Base-by-base conservation (phyloP, 2,797 vertebrate species). In the Eupleurogrammus muticus region DNA sequence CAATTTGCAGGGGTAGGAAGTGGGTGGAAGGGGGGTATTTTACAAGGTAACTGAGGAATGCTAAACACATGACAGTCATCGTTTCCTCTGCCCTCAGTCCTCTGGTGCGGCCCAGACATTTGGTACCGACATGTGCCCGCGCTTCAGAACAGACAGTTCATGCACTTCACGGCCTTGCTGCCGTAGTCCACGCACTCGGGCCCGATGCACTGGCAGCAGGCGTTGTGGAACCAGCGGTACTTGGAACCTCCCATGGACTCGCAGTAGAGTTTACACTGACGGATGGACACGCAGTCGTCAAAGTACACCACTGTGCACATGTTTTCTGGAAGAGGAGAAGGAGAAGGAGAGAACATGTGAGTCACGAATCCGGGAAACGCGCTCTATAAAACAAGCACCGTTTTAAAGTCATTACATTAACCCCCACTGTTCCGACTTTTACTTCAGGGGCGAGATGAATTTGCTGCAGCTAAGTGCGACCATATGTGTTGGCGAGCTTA, bases 281-380 rank as follows among this genome's bases (percentile, higher is more conserved):
- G 96, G 87, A 99, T 98, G 52, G 98, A 99, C 93, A 99, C 96
- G 83, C 98, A 99, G 93, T 99, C 98, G 47, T 99, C 97, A 70
- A 99, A 98, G 89, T 99, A 99, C 70, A 98, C 98, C 93, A 99
- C 98, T 0, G 97, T 99, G 88, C 98, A 99, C 95, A 97, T 95
- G 92, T 95, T 96, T 61, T 98, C 97, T 98, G 91, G 9, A 77
- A 69, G 2, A 61, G 13, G 47, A 58, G 52, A 36, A 76, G 5
- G n/a, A 58, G 16, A 51, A 21, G 28, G 2, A 4, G 28, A n/a
- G 34, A 47, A 52, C 17, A 59, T 3, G 9, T 83, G 83, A 87
- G 75, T 87, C 87, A 86, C 28, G 51, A 17, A 72, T 57, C 42
- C 67, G 59, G 69, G 70, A 71, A 80, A 72, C 7, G 23, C 4